A percentile compares a stretch with the other conserved stretches of the same genome.
Evolutionary conservation across 2,888 invertebrate species (phyloP).

Genomic region (Drosophila paucipuncta): DNA sequence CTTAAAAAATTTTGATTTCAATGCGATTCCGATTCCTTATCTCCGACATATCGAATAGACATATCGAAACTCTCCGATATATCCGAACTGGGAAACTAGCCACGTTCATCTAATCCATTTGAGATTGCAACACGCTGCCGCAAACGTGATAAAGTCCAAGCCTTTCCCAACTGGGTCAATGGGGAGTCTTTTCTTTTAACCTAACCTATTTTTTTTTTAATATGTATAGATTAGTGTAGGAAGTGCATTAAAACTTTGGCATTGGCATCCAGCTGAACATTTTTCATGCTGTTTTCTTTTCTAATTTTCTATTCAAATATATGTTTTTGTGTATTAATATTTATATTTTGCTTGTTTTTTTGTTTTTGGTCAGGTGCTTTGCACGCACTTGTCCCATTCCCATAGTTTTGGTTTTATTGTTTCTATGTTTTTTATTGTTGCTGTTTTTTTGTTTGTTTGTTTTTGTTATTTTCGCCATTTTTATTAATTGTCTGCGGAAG

Average conservation of each 20-base stretch:
- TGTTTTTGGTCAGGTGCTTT: conserved; percentile 31
- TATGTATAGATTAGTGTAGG: background rate
- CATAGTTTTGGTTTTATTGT: conserved; percentile 1
- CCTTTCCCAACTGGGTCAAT: background rate
- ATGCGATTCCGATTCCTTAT: background rate
- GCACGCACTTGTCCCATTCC: conserved; percentile 15
- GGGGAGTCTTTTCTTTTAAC: background rate
- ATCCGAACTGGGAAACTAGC: background rate
- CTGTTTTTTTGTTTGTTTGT: background rate
- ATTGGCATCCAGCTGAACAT: background rate
- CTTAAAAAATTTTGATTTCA: background rate
- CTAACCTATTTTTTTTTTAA: background rate
- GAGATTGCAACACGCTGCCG: background rate
- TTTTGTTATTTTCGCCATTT: conserved; percentile 29
- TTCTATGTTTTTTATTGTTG: background rate
- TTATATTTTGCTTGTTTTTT: background rate
- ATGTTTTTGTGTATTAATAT: background rate
- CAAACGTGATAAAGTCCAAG: background rate
- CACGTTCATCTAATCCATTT: background rate
- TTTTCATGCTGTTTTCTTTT: background rate
- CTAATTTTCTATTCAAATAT: background rate
- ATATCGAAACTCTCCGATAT: background rate
- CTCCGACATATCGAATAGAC: background rate
- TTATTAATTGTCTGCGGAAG: conserved; percentile 74
- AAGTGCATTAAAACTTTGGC: background rate